A percentile compares a stretch with the other conserved stretches of the same genome.
Conservation (phyloP, 92 coral and sea anemone species). For the Virgularia gustaviana region DNA sequence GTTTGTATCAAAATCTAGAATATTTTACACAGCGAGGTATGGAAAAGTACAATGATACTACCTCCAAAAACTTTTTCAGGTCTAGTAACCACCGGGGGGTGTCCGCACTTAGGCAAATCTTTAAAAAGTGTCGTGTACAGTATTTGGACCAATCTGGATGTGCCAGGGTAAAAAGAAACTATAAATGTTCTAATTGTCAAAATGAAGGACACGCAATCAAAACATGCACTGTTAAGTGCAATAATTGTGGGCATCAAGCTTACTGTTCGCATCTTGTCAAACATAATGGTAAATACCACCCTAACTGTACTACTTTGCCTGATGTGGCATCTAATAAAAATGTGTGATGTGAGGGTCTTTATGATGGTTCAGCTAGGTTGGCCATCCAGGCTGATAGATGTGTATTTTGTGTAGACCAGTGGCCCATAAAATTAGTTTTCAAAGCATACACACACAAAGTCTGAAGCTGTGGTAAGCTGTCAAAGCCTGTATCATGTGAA, state of each 20-base stretch:
- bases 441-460: too few species aligned
- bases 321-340: too few species aligned
- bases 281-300: slow-evolving; percentile 26
- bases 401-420: too few species aligned
- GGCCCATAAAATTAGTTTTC: too few species aligned
- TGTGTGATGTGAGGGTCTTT: too few species aligned
- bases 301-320: slow-evolving; percentile 28
- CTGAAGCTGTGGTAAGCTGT: too few species aligned
- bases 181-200: slow-evolving; percentile 47
- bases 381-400: too few species aligned
- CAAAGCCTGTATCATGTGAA: too few species aligned
- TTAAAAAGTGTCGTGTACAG: slow-evolving; percentile 47
- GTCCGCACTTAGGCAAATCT: slow-evolving; percentile 53
- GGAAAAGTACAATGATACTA: slow-evolving; percentile 59
- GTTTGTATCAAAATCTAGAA: slow-evolving; percentile 40
- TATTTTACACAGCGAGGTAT: slow-evolving; percentile 54
- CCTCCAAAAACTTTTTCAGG: slow-evolving; percentile 54
- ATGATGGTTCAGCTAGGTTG: too few species aligned
- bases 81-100: slow-evolving; percentile 57
- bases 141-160: slow-evolving; percentile 55
- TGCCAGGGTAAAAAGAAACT: slow-evolving; percentile 46
- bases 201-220: slow-evolving; percentile 49
- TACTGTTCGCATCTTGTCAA: slow-evolving; percentile 43
- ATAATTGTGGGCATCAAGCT: slow-evolving; percentile 15
- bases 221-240: slow-evolving; percentile 56